Evolutionary conservation across 2,888 invertebrate genomes (phyloP), one percentile per base, ranked within the genome.

Genomic region (Synanthedon tipuliformis): DNA sequence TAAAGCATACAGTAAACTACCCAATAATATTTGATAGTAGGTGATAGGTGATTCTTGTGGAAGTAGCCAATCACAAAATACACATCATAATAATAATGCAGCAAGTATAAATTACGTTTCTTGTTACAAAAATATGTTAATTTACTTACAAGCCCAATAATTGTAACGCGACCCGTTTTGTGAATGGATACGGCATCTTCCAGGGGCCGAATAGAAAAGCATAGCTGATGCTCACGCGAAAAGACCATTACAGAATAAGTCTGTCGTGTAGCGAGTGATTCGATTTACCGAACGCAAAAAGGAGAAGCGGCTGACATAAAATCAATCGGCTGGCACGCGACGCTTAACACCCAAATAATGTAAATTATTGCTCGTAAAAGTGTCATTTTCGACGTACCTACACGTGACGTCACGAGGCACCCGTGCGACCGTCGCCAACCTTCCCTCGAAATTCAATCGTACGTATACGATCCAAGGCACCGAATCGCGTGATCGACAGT

Each of bases 331-430:
- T 66, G 70, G 79, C 87, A 85, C 85, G 86, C 87, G 79, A 86
- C 71, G 74, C 78, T 79, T 78, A 78, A 82, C 83, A 81, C 81
- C 81, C 76, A 78, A 81, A 83, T 82, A 82, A 83, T 81, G 83
- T 85, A 85, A 85, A 86, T 86, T 83, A 86, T 85, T 77, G 76
- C 83, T 83, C 82, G 81, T 86, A 85, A 86, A 86, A 81, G 79
- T 85, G 85, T 85, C 86, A 84, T 87, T 84, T 82, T 81, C 78
- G 81, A 81, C 81, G 79, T 81, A 76, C 81, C 78, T 81, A 76
- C 77, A 73, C 73, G 82, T 85, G 86, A 86, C 86, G 85, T 86
- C 83, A 85, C 67, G 57, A 62, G 61, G 55, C 65, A 59, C 59
- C n/a, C 63, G 58, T 63, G 58, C 59, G 53, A 52, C 50, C 40